Evolutionary conservation across 2,888 invertebrate genomes (phyloP).

Genomic region (Drosophila gaucha): DNA sequence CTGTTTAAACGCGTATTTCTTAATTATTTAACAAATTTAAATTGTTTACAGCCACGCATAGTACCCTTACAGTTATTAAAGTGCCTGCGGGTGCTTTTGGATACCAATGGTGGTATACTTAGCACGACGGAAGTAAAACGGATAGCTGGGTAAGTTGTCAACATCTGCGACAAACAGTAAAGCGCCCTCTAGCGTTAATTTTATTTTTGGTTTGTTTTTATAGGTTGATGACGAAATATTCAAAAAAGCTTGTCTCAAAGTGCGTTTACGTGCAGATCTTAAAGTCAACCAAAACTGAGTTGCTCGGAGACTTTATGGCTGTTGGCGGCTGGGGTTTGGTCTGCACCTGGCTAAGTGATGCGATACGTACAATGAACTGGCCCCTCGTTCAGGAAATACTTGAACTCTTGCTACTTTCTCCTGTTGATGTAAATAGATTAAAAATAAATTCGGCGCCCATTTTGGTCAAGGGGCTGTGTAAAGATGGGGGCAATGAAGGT

Average conservation of each 20-base stretch:
- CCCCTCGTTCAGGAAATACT: constrained; percentile 94
- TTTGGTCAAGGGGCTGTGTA: constrained; percentile 94
- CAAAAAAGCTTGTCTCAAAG: constrained; percentile 97
- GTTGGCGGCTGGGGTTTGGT: constrained; percentile 96
- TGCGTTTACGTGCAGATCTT: constrained; percentile 97
- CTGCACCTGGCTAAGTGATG: constrained; percentile 95
- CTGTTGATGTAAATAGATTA: constrained; percentile 95
- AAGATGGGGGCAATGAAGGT: constrained; percentile 93
- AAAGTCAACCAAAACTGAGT: constrained; percentile 92
- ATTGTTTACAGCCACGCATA: constrained; percentile 93
- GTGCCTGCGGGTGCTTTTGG: constrained; percentile 94
- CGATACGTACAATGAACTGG: constrained; percentile 93
- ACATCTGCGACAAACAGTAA: background rate
- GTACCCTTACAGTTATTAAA: constrained; percentile 95
- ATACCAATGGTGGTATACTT: constrained; percentile 94
- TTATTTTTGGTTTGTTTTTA: constrained; percentile 23
- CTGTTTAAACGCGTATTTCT: background rate
- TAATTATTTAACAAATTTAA: constrained; percentile 70
- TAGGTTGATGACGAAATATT: constrained; percentile 98
- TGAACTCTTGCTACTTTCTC: constrained; percentile 92
- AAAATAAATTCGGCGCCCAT: constrained; percentile 97
- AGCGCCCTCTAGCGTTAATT: constrained; percentile 54
- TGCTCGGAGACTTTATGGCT: constrained; percentile 94
- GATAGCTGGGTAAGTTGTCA: constrained; percentile 90
- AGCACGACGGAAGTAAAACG: constrained; percentile 94